phyloP scores from a whole-genome alignment of 2,888 invertebrate genomes.

The Cerastis leucographa region DNA sequence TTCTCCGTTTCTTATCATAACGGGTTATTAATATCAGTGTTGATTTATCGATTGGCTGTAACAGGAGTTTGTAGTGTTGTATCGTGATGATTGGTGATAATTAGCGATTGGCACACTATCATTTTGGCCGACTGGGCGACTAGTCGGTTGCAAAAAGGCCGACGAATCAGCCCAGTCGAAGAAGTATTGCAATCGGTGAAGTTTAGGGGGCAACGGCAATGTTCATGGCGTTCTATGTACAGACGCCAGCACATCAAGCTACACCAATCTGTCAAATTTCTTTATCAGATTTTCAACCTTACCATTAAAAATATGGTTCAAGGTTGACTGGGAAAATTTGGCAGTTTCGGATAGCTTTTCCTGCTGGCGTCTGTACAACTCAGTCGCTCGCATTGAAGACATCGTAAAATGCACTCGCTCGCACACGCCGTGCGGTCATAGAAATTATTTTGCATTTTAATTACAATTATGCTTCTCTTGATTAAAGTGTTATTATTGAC shows the following conservation, averaged over 20 bases:
- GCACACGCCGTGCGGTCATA: not conserved
- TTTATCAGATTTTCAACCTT: too few species aligned
- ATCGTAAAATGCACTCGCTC: not conserved
- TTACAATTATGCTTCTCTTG: too few species aligned
- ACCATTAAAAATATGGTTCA: too few species aligned
- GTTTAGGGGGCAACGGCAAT: not conserved
- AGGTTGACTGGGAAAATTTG: too few species aligned
- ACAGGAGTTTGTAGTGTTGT: not conserved
- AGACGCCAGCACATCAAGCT: not conserved
- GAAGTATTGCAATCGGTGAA: not conserved
- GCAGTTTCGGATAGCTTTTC: too few species aligned
- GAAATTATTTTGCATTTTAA: not conserved
- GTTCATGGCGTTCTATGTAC: not conserved
- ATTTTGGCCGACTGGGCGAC: not conserved
- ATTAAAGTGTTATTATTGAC: not conserved
- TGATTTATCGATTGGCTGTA: not conserved
- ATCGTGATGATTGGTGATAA: not conserved
- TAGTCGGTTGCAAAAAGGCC: too few species aligned
- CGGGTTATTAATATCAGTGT: too few species aligned
- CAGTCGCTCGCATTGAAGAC: not conserved
- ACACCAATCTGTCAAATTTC: too few species aligned
- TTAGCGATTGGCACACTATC: not conserved
- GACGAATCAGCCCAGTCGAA: not conserved
- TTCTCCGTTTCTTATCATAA: too few species aligned
- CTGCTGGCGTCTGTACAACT: not conserved